Evolutionary conservation across 2,113 vertebrate genomes (phyloP), one percentile per base, ranked within the genome.

Genomic region (Castor canadensis): DNA sequence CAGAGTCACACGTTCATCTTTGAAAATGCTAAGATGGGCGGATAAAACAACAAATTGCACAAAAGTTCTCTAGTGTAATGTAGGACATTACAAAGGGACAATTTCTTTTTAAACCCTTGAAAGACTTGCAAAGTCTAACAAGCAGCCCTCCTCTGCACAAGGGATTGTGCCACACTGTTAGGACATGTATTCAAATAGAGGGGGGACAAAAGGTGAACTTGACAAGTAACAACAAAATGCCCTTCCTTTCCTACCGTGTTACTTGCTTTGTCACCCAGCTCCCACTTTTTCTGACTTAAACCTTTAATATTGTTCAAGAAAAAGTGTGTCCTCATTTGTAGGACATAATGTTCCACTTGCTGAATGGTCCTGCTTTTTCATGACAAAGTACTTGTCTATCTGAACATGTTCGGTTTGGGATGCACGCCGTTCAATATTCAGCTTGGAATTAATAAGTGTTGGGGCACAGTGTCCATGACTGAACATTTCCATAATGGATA

Each of bases 401-500:
- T 5, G 12, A 97, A 94, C 73, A 93, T 96, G 32, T 98, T 90
- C 91, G 76, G 84, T 95, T 98, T 95, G 93, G 96, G 75, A 96
- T 93, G 93, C 84, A 96, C 5, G 40, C 64, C 97, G 88, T 96
- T 97, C 93, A 32, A 40, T 96, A 96, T 98, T 96, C 83, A 96
- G 43, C 96, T 96, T 97, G 95, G 81, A 97, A 95, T 96, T 98
- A 91, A 96, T 98, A 97, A 98, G 91, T 97, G 95, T 97, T 98
- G 93, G 93, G 97, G 97, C 92, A 97, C 90, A 96, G 86, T 95
- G 90, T 96, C 92, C 97, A 84, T 97, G 97, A 98, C 97, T 97
- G 98, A 98, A 96, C 93, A 96, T 98, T 98, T 98, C 97, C 98
- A 98, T 98, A 98, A 98, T 98, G 96, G 28, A 96, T 98, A 98